Evolutionary conservation across 2,797 vertebrate genomes (phyloP).

Genomic region (Notamacropus eugenii): DNA sequence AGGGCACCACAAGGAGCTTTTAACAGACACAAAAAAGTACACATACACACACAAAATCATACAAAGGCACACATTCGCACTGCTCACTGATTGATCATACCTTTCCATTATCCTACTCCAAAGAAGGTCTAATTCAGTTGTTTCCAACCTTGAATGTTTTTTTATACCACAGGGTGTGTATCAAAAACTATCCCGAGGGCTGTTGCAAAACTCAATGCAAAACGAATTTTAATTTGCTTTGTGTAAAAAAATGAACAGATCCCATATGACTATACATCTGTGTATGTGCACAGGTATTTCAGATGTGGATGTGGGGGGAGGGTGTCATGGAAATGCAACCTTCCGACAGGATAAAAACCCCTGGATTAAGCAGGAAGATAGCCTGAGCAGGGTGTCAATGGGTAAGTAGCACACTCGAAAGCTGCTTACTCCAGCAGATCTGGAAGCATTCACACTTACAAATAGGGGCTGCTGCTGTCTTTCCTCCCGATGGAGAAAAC

Average conservation of each 20-base stretch:
- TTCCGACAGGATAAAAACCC: neutral
- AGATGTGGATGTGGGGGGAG: neutral
- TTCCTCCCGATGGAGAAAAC: neutral
- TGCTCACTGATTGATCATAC: neutral
- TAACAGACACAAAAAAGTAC: neutral
- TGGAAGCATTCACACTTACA: neutral
- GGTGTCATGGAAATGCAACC: neutral
- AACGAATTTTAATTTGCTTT: neutral
- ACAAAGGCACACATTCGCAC: neutral
- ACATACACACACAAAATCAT: neutral
- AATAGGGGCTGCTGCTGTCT: neutral
- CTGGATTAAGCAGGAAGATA: neutral
- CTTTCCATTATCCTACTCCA: neutral
- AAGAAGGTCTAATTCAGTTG: slow-evolving; percentile 23
- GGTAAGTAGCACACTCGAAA: neutral
- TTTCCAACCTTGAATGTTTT: slow-evolving; percentile 4
- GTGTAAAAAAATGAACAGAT: neutral
- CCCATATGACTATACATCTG: neutral
- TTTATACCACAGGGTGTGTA: neutral
- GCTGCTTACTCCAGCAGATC: neutral
- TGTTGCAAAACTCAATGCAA: neutral
- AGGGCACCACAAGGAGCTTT: neutral
- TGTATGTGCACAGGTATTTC: neutral
- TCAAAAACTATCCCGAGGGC: neutral
- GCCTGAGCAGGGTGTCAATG: neutral